Evolutionary conservation across 2,797 vertebrate genomes (phyloP).

Genomic region (Phoxinus dragarum): DNA sequence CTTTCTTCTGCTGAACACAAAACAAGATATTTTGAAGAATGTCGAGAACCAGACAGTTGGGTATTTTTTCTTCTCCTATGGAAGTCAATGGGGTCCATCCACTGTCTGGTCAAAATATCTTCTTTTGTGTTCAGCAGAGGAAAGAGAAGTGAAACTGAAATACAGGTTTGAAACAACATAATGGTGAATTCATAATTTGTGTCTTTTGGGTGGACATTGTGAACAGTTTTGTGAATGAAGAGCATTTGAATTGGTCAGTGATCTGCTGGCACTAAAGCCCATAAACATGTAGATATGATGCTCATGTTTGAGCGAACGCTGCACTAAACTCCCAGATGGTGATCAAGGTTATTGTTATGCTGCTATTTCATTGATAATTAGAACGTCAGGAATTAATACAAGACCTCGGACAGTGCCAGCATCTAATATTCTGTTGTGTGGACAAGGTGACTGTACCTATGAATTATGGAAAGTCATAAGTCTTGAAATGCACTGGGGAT

Average conservation of each 20-base stretch:
- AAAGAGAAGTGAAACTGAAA: no score
- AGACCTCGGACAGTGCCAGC: constrained; percentile 19
- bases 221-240: neutral
- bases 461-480: constrained; percentile 51
- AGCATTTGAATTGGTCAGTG: neutral
- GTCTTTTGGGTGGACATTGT: neutral
- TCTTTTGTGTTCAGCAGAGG: no score
- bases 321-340: constrained; percentile 46
- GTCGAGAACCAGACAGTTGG: no score
- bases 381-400: constrained; percentile 50
- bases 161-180: neutral
- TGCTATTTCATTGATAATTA: constrained; percentile 49
- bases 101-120: no score
- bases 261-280: neutral
- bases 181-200: neutral
- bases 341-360: constrained; percentile 47
- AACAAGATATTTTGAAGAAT: no score
- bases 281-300: constrained; percentile 29
- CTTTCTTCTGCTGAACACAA: no score
- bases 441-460: constrained; percentile 56
- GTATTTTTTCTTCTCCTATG: no score
- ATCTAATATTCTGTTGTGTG: constrained; percentile 37
- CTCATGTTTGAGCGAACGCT: neutral
- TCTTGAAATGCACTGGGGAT: constrained; percentile 36
- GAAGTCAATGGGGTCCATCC: no score